Evolutionary conservation across 2,888 invertebrate genomes (phyloP).

Genomic region (Drosophila putrida): DNA sequence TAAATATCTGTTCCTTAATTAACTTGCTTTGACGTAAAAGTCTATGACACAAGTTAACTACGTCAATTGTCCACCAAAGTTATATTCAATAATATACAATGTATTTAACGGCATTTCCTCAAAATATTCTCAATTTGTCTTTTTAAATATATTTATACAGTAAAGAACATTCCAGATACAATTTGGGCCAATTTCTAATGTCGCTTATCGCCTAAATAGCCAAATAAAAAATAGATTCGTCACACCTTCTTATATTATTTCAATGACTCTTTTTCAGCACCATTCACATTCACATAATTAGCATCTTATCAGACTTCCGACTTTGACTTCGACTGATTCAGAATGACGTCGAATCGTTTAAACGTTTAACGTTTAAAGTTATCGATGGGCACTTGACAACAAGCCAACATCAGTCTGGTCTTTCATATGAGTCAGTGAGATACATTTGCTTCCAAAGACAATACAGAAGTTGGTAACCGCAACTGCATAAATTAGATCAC

Average conservation of each 20-base stretch:
- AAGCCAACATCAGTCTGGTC: constrained; percentile 9
- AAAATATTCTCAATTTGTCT: background rate
- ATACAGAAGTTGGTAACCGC: constrained; percentile 7
- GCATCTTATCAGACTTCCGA: constrained; percentile 47
- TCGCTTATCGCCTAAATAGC: background rate
- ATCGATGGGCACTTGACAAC: constrained; percentile 38
- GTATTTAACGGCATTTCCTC: background rate
- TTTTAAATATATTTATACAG: background rate
- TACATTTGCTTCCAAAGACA: constrained; percentile 6
- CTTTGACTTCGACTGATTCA: constrained; percentile 7
- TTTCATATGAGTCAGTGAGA: constrained; percentile 28
- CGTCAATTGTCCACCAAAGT: no score
- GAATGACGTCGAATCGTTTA: constrained; percentile 17
- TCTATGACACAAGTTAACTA: no score
- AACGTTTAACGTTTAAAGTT: constrained; percentile 4
- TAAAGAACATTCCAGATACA: background rate
- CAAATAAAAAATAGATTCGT: constrained; percentile 2
- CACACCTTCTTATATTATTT: background rate
- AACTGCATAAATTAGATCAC: constrained; percentile 52
- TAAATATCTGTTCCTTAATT: no score
- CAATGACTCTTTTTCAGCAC: constrained; percentile 2
- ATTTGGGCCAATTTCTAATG: background rate
- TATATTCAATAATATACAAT: no score
- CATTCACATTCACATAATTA: constrained; percentile 31
- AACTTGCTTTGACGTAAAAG: no score